Conservation (phyloP, 1,140 invertebrate species). For the Lordiphosa clarofinis region DNA sequence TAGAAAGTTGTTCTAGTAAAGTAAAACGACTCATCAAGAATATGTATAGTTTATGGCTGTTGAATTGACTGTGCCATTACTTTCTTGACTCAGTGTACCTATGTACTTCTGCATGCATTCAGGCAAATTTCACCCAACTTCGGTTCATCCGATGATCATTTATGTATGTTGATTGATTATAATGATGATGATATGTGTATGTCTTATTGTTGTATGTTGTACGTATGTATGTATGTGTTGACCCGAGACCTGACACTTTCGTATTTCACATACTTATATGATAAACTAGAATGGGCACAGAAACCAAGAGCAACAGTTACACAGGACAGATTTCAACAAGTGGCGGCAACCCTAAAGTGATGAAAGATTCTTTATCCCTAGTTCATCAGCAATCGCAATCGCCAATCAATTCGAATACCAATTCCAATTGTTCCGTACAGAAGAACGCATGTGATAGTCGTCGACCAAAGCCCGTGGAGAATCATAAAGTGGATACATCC, state of each 20-base stretch:
- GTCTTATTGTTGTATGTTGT: conserved; percentile 2
- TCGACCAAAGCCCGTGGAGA: conserved; percentile 33
- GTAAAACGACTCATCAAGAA: too few species aligned
- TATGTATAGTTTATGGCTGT: too few species aligned
- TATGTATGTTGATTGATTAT: too few species aligned
- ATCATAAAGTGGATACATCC: conserved; percentile 17
- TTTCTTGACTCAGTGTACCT: too few species aligned
- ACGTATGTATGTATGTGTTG: conserved; percentile 27
- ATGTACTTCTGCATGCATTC: too few species aligned
- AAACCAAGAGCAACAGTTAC: conserved; percentile 78
- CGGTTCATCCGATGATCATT: too few species aligned
- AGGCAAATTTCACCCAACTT: too few species aligned
- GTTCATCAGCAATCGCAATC: conserved; percentile 48
- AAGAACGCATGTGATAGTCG: conserved; percentile 32
- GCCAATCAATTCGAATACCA: conserved; percentile 55
- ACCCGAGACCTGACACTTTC: conserved; percentile 72
- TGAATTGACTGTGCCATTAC: too few species aligned
- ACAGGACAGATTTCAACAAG: conserved; percentile 77
- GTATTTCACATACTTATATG: conserved; percentile 72
- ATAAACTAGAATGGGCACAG: conserved; percentile 79
- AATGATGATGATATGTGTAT: too few species aligned
- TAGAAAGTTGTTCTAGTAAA: too few species aligned
- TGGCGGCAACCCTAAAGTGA: conserved; percentile 77
- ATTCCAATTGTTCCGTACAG: conserved; percentile 36
- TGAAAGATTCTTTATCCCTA: conserved; percentile 76